Conservation (phyloP, 2,797 vertebrate genomes). For the Gymnothorax reevesii region DNA sequence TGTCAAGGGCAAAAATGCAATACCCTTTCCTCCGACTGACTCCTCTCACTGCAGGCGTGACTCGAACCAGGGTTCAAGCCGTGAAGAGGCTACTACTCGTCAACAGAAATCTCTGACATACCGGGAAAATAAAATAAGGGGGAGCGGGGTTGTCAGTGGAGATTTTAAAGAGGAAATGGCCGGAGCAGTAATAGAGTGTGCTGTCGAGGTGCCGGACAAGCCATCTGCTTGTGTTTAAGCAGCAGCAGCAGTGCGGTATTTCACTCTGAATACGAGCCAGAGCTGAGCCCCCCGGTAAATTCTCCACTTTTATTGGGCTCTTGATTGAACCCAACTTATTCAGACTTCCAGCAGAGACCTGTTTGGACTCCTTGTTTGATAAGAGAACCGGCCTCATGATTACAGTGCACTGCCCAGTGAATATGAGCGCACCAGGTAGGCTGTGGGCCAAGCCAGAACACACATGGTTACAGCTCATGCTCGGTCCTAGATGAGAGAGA, state of each 20-base stretch:
- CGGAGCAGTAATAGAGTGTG: constrained; percentile 31
- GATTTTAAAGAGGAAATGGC: constrained; percentile 22
- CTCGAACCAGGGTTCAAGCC: neutral
- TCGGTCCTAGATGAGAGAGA: too few relatives aligned
- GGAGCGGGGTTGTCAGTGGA: neutral
- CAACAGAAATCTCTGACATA: neutral
- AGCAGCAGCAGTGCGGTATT: constrained; percentile 55
- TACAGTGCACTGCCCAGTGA: neutral
- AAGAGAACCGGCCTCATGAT: neutral
- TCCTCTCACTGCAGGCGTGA: constrained; percentile 42
- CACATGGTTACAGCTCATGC: neutral
- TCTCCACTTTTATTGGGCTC: constrained; percentile 36
- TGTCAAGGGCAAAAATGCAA: constrained; percentile 32
- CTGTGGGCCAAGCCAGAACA: neutral
- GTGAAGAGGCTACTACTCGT: constrained; percentile 21
- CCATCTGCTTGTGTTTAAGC: constrained; percentile 67
- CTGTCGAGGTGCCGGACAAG: constrained; percentile 58
- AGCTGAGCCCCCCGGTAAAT: constrained; percentile 34
- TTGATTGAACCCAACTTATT: constrained; percentile 11
- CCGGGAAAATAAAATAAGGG: constrained; percentile 20
- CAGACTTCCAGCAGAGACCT: constrained; percentile 24
- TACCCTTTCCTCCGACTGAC: constrained; percentile 47
- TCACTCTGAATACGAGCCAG: constrained; percentile 52
- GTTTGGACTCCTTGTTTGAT: constrained; percentile 32
- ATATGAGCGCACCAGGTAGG: neutral